These are phyloP conservation scores for Tricholauxania praeusta DNA, from an alignment of 2,888 invertebrate species.

Conservation along the genomic window DNA sequence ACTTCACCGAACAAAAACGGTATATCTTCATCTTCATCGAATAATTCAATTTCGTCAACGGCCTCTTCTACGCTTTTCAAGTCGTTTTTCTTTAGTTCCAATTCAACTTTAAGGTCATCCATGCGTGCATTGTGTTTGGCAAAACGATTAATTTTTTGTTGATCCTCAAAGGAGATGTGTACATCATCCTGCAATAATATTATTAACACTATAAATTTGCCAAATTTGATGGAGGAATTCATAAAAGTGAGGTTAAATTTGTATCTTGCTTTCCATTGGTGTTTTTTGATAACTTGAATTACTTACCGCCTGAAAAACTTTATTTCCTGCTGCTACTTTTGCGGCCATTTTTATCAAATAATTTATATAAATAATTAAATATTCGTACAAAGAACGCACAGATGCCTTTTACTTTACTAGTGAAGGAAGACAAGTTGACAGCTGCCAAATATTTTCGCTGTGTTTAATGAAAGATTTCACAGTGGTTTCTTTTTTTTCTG, in stretches of 20 bases:
- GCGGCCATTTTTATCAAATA: constrained; percentile 59
- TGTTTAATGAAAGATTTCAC: constrained; percentile 1
- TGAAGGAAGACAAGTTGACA: not conserved
- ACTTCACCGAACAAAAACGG: constrained; percentile 92
- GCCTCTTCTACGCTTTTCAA: constrained; percentile 95
- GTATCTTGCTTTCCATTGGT: not conserved
- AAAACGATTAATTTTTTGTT: constrained; percentile 97
- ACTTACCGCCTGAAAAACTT: constrained; percentile 80
- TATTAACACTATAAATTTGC: not conserved
- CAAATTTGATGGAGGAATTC: not conserved
- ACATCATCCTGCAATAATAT: constrained; percentile 73
- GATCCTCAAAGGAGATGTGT: constrained; percentile 95
- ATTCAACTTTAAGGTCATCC: constrained; percentile 89
- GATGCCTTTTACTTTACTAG: not conserved
- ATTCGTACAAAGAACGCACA: not conserved
- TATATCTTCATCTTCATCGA: constrained; percentile 81
- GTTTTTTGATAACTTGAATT: not conserved
- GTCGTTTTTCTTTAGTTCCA: constrained; percentile 88
- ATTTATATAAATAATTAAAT: not conserved
- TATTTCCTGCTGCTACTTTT: constrained; percentile 68
- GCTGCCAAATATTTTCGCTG: constrained; percentile 3
- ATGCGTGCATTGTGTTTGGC: constrained; percentile 93
- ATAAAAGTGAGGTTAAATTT: constrained; percentile 45
- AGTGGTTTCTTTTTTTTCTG: too few species aligned
- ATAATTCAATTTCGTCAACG: constrained; percentile 83